Conservation (phyloP, 2,113 vertebrate species). For the Mustela nigripes region DNA sequence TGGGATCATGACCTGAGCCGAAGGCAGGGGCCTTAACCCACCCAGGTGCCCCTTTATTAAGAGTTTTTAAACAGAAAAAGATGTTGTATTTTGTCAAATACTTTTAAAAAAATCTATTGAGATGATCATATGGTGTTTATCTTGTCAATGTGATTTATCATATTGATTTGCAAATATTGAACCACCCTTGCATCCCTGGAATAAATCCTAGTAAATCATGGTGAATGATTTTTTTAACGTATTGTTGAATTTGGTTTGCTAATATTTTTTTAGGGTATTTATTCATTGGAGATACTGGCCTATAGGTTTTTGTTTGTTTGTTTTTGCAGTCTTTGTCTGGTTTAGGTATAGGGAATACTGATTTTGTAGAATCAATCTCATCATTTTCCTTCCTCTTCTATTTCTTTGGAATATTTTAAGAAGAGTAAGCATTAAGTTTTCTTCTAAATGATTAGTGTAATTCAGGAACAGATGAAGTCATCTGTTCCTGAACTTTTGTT, state of each 20-base stretch:
- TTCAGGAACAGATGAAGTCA: neutral
- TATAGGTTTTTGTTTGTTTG: neutral
- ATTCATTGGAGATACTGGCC: neutral
- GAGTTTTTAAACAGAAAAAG: neutral
- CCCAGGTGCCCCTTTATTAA: neutral
- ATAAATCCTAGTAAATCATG: neutral
- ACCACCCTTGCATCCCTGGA: neutral
- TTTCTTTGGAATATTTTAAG: neutral
- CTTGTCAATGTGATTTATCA: neutral
- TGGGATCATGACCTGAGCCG: too few species aligned
- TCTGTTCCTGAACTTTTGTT: neutral
- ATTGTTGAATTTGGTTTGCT: neutral
- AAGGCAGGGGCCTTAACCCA: too few species aligned
- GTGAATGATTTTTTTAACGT: neutral
- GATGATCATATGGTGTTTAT: neutral
- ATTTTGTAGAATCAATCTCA: neutral
- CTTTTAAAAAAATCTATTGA: neutral
- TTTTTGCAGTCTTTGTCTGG: neutral
- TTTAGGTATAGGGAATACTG: neutral
- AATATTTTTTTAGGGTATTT: neutral
- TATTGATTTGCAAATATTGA: neutral
- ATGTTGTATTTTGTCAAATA: neutral
- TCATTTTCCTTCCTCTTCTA: neutral
- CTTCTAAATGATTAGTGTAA: neutral
- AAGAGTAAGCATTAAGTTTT: neutral